Evolutionary conservation across 1,140 invertebrate species (phyloP).

Genomic region (Lordiphosa mommai): DNA sequence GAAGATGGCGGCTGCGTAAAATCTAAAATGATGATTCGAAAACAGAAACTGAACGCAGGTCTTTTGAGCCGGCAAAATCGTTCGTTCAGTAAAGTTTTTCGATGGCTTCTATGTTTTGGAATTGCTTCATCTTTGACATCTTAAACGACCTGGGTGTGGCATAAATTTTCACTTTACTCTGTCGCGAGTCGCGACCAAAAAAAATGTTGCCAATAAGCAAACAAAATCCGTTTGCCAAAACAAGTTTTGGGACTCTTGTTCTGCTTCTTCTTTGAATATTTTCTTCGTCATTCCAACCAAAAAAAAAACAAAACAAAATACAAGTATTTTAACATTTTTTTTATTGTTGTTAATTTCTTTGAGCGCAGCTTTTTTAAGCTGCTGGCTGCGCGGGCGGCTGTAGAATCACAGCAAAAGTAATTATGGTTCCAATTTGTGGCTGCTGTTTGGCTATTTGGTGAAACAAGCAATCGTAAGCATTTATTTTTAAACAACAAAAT

Average conservation of each 20-base stretch:
- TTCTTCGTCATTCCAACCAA: slow-evolving; percentile 3
- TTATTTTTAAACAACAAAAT: slow-evolving; percentile 67
- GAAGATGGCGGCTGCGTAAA: not conserved
- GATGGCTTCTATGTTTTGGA: no score
- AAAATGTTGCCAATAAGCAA: slow-evolving; percentile 50
- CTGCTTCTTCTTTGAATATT: slow-evolving; percentile 26
- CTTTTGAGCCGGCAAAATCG: not conserved
- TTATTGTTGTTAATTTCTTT: slow-evolving; percentile 16
- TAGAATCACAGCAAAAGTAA: not conserved
- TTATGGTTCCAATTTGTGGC: slow-evolving; percentile 1
- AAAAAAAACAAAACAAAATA: slow-evolving; percentile 13
- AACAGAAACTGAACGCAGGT: not conserved
- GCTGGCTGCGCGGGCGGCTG: slow-evolving; percentile 3
- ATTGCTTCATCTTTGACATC: slow-evolving; percentile 1
- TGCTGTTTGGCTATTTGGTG: slow-evolving; percentile 24
- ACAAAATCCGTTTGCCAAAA: slow-evolving; percentile 21
- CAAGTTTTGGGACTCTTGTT: slow-evolving; percentile 44
- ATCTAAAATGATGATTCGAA: not conserved
- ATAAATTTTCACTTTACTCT: slow-evolving; percentile 53
- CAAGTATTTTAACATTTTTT: not conserved
- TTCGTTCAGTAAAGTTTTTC: not conserved
- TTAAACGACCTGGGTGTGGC: slow-evolving; percentile 35
- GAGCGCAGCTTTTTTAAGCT: not conserved
- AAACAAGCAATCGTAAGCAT: slow-evolving; percentile 59
- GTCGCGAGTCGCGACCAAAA: slow-evolving; percentile 9